These are phyloP conservation scores for Labeo rohita DNA, from an alignment of 2,113 vertebrate species.

Conservation along the genomic window DNA sequence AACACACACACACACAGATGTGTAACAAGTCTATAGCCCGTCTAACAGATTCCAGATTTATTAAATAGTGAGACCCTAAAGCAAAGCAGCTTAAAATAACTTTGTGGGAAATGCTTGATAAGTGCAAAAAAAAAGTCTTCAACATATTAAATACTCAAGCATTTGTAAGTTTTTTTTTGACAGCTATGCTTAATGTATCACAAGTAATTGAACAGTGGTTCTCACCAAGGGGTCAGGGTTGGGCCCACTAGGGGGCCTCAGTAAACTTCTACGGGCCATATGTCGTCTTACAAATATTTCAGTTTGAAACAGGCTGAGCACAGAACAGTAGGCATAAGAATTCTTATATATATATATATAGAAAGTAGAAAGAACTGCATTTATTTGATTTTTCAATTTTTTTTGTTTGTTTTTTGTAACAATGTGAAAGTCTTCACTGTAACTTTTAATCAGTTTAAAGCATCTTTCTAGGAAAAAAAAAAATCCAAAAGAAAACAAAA, in stretches of 20 bases:
- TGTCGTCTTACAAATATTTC: no score
- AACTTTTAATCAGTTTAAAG: no score
- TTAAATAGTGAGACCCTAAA: not conserved
- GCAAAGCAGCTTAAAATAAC: not conserved
- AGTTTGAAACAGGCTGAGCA: no score
- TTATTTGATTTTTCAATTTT: no score
- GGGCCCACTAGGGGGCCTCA: not conserved
- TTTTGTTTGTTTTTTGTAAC: no score
- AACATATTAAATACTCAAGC: not conserved
- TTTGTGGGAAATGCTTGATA: not conserved
- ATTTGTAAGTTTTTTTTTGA: not conserved
- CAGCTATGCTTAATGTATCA: not conserved
- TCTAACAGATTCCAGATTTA: not conserved
- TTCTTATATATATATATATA: no score
- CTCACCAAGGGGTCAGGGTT: not conserved
- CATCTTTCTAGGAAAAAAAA: no score
- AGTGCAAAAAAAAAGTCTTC: not conserved
- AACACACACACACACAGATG: not conserved
- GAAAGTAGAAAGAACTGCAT: no score
- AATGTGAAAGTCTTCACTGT: not conserved
- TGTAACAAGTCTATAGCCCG: not conserved
- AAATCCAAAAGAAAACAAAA: no score
- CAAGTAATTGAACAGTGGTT: not conserved
- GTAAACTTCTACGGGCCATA: not conserved
- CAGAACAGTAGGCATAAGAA: no score